Evolutionary conservation across 2,113 vertebrate genomes (phyloP), one percentile per base, ranked within the genome.

Genomic region (Megaleporinus macrocephalus): DNA sequence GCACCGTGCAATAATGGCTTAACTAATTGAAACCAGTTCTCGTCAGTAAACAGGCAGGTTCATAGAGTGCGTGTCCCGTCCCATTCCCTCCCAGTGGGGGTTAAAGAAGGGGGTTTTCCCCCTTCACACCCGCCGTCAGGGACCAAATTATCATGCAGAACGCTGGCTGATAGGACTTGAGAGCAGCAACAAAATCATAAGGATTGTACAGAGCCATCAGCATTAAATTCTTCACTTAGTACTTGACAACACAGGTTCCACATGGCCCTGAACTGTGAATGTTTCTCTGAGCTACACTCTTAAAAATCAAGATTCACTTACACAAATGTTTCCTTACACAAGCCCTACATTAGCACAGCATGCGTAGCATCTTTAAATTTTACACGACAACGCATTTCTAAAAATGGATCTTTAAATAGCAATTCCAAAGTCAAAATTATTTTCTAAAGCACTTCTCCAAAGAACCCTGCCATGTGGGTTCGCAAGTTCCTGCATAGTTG

Each of bases 1-100:
- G 83, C 68, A 47, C 61, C 47, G 12, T 29, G 59, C 66, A 29
- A 69, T 81, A 89, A 84, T 83, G 73, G 69, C 85, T 85, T 86
- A 79, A 74, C 76, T 73, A 74, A 86, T 86, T 86, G 62, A 30
- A 84, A 82, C 41, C 82, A 88, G 69, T 81, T 53, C 80, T 84
- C 86, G 80, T 84, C 87, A 78, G 79, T 78, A 78, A 90, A 89
- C 82, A 71, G 73, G 74, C 36, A 65, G 20, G 76, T 85, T 87
- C 81, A 53, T 11, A 14, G 83, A 83, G 83, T 79, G 36, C 41
- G 27, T 18, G 36, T 66, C 74, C 53, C 59, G 53, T 57, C 55
- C 24, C 41, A 47, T 66, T 83, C 83, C 33, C 73, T 86, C 87
- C 73, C 83, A 5, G 79, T n/a, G 22, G 83, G 85, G 74, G 78